Percentiles rank a stretch among this genome's conserved stretches.
phyloP scores from a whole-genome alignment of 2,113 vertebrate genomes.

The Syngnathus floridae region DNA sequence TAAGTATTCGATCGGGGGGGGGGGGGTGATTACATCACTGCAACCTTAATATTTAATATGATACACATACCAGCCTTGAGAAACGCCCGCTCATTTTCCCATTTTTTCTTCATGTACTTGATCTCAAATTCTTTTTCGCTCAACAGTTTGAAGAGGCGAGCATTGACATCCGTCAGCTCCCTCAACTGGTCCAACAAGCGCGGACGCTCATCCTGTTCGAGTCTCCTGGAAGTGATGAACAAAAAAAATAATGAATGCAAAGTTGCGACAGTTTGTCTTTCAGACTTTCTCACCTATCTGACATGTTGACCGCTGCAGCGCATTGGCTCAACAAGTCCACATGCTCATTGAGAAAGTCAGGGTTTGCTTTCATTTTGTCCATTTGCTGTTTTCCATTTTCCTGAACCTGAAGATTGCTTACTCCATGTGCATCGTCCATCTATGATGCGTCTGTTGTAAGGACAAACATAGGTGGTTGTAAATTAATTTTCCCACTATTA shows the following conservation, averaged over 20 bases:
- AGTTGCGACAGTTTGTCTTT: neutral
- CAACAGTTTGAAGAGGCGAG: conserved; percentile 81
- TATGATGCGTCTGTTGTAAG: neutral
- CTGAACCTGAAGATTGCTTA: conserved; percentile 77
- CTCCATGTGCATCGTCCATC: conserved; percentile 43
- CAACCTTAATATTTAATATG: neutral
- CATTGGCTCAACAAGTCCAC: conserved; percentile 57
- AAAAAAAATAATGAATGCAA: neutral
- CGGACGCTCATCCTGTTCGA: conserved; percentile 51
- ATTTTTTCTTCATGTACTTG: conserved; percentile 78
- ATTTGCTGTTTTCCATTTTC: conserved; percentile 58
- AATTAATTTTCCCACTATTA: neutral
- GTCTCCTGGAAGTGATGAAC: neutral
- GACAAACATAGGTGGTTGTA: neutral
- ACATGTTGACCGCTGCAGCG: conserved; percentile 20
- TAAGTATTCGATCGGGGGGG: neutral
- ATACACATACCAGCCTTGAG: conserved; percentile 73
- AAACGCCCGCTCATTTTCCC: conserved; percentile 73
- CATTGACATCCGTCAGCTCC: conserved; percentile 81
- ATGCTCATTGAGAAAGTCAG: conserved; percentile 37
- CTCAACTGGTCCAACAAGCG: conserved; percentile 73
- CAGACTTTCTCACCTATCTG: conserved; percentile 65
- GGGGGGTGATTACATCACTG: neutral
- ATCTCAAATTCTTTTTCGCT: conserved; percentile 88
- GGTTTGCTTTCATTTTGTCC: conserved; percentile 66